Percentiles rank a stretch among this genome's conserved stretches.
phyloP scores from a whole-genome alignment of 2,113 vertebrate species.

The Anthoscopus minutus region DNA sequence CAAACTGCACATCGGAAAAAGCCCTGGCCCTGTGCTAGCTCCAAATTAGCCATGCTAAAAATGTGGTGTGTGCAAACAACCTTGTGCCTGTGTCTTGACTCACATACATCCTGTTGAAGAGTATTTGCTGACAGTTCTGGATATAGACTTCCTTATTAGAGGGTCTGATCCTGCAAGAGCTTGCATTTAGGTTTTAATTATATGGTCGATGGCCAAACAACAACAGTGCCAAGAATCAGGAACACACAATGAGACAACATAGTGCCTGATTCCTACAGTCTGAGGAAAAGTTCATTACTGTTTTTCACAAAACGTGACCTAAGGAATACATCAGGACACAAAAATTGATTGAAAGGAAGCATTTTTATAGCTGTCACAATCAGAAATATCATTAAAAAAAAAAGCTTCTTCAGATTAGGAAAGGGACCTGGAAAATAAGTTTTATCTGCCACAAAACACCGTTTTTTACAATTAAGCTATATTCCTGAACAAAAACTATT shows the following conservation, averaged over 20 bases:
- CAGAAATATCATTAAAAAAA: not conserved
- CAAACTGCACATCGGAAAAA: not conserved
- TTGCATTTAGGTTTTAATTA: not conserved
- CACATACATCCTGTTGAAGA: not conserved
- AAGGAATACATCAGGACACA: not conserved
- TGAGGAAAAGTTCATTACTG: not conserved
- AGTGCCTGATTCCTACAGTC: not conserved
- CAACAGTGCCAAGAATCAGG: not conserved
- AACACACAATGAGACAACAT: not conserved
- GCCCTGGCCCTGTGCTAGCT: accelerated
- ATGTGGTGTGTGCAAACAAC: not conserved
- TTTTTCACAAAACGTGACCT: not conserved
- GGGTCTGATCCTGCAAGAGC: not conserved
- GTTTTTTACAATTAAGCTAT: not conserved
- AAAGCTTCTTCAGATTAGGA: not conserved
- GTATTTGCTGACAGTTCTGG: not conserved
- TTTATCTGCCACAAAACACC: not conserved
- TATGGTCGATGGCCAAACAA: not conserved
- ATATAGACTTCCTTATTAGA: not conserved
- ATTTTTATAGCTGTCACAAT: not conserved
- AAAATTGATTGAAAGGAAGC: not conserved
- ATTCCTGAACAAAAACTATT: not conserved
- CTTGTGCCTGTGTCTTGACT: not conserved
- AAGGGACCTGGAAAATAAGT: not conserved
- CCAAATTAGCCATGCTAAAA: not conserved